Evolutionary conservation across 2,797 vertebrate genomes (phyloP), one percentile per base, ranked within the genome.

Genomic region (Tarsius wallacei): DNA sequence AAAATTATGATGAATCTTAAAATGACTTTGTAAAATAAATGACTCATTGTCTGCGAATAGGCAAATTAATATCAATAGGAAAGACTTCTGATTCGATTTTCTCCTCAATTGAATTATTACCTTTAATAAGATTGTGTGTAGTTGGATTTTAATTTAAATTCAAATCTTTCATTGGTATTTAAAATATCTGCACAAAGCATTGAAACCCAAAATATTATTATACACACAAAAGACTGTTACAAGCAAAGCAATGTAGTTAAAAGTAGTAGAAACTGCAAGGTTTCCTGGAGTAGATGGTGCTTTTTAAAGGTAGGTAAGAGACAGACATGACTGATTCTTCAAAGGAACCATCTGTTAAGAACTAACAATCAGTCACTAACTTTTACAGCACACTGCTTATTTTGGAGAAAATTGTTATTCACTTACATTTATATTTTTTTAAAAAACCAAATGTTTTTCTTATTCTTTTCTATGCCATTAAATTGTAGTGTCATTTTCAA

Each of bases 131-230:
- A 88, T 77, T 42, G 66, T 82, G 26, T 28, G 22, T 5, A 12
- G 12, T 55, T 87, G 12, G 17, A 61, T 90, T 92, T 95, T 84
- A 74, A 80, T 82, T 90, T 85, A 78, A 93, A 87, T 83, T 91
- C 26, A 89, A 74, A 84, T 70, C 36, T 1, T 47, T 90, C 22
- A 14, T 91, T 91, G 91, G 55, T 74, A 82, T 61, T 85, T 90
- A 63, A 81, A 92, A 78, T 87, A 68, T 7, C 17, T 94, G 71
- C 91, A 71, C 31, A 77, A 95, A 90, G 24, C 33, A 96, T 7
- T 81, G 42, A 88, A 81, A 74, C 22, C 61, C 33, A 91, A 73
- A 85, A 64, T 16, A 10, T 80, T 53, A 87, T 15, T n/a, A 16
- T 31, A 53, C 13, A 12, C 16, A 4, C 13, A 49, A 85, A 71